Percentiles rank a stretch among this genome's conserved stretches.
Conservation (phyloP, 2,797 vertebrate genomes). For the Platalea minor region DNA sequence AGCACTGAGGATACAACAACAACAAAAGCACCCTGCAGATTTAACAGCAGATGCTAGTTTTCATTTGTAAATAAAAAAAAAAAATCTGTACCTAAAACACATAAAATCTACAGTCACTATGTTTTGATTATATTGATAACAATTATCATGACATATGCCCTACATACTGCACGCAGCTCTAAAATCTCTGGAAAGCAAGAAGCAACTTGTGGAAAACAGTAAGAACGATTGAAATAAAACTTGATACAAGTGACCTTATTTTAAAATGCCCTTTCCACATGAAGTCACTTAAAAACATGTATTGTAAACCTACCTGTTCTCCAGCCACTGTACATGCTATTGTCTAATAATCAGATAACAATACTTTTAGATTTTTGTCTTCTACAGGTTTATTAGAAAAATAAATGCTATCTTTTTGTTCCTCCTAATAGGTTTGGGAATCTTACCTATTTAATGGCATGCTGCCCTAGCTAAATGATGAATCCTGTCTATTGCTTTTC, state of each 20-base stretch:
- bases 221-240: not conserved
- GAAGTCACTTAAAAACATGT: not conserved
- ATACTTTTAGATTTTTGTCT: not conserved
- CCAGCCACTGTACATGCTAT: conserved; percentile 1
- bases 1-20: not conserved
- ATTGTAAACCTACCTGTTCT: conserved; percentile 56
- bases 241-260: not conserved
- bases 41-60: not conserved
- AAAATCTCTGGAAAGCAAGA: not conserved
- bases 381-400: not conserved
- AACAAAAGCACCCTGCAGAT: not conserved
- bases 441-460: conserved; percentile 65
- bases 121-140: not conserved
- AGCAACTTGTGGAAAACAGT: not conserved
- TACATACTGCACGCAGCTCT: not conserved
- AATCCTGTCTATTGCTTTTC: conserved; percentile 76
- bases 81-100: not conserved
- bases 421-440: conserved; percentile 10
- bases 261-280: not conserved
- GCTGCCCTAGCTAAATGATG: conserved; percentile 71
- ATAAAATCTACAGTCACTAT: not conserved
- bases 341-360: conserved; percentile 28
- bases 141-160: not conserved
- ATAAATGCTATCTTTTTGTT: conserved; percentile 24
- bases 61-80: not conserved